Base-by-base conservation (phyloP, 1,140 invertebrate genomes). In the Protaetia brevitarsis region DNA sequence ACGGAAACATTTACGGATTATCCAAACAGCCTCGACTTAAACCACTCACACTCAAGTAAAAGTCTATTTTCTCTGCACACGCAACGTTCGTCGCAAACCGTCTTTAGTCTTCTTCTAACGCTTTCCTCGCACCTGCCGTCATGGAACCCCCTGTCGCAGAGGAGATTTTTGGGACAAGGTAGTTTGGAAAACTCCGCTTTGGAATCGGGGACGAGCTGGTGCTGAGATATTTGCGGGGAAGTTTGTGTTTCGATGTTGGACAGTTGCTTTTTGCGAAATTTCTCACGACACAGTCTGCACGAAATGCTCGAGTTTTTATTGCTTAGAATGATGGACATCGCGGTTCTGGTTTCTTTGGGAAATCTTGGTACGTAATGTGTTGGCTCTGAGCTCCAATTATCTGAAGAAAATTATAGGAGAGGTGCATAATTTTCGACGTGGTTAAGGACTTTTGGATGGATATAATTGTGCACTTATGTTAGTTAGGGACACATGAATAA, bases 261-360 rank as follows among this genome's bases (percentile, higher is more conserved):
- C 16, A 31, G 10, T 36, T 62, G 60, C 31, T n/a, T 36, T 62
- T 62, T 62, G 29, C 57, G 29, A 30, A 31, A 34, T 21, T 31
- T 59, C 16, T 59, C 57, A 3, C 31, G 60, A 31, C 60, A 62
- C 6, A 29, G n/a, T 59, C 26, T 28, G 7, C 57, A 59, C 7
- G 57, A 59, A n/a, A 59, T 31, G 31, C 29, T 62, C n/a, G 29
- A 34, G 10, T 62, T 62, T 36, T 36, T 31, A 16, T 62, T 62
- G 11, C 31, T 62, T 36, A 62, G 23, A n/a, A 62, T 62, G n/a
- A 62, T 62, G 1, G 60, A 62, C 60, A 62, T 62, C 27, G 60
- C 60, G 2, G 29, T 62, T 62, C 60, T 36, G 4, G 60, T 62
- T 36, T 62, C 60, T 36, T 21, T 62, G 13, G 60, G 60, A 36